A percentile compares a stretch with the other conserved stretches of the same genome.
These are phyloP conservation scores for Nymphalis urticae DNA, from an alignment of 2,888 invertebrate genomes.

Conservation along the genomic window DNA sequence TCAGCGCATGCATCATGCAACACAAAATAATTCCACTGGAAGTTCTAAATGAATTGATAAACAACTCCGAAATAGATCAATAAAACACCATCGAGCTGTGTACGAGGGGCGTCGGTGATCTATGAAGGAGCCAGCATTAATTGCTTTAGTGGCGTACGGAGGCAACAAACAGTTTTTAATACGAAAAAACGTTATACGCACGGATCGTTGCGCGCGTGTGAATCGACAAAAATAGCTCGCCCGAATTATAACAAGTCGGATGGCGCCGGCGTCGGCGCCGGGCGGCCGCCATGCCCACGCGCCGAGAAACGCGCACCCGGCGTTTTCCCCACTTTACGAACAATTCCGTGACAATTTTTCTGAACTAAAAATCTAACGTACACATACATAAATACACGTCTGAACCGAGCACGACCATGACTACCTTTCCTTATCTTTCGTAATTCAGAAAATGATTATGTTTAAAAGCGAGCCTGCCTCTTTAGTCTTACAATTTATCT, in stretches of 20 bases:
- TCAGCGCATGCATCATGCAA: too few species aligned
- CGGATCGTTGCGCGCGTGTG: conserved; percentile 68
- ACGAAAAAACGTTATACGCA: conserved; percentile 63
- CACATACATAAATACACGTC: background rate
- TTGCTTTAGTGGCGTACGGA: conserved; percentile 22
- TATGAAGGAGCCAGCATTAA: conserved; percentile 21
- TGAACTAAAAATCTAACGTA: background rate
- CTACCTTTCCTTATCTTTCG: background rate
- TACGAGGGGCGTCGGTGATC: conserved; percentile 14
- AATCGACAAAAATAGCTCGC: conserved; percentile 77
- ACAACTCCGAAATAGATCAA: conserved; percentile 31
- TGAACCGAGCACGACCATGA: background rate
- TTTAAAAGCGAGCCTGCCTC: background rate
- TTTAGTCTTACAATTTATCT: background rate
- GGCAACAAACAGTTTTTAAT: conserved; percentile 51
- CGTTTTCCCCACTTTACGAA: conserved; percentile 11
- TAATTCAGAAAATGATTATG: background rate
- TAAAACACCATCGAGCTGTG: conserved; percentile 17
- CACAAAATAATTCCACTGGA: background rate
- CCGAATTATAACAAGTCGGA: conserved; percentile 76
- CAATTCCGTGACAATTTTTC: conserved; percentile 13
- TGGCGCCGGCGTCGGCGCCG: conserved; percentile 75
- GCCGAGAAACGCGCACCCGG: conserved; percentile 29
- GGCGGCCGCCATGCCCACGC: conserved; percentile 57
- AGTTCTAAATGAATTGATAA: conserved; percentile 14